Evolutionary conservation across 2,888 invertebrate species (phyloP).

Genomic region (Chrysolina haemoptera): DNA sequence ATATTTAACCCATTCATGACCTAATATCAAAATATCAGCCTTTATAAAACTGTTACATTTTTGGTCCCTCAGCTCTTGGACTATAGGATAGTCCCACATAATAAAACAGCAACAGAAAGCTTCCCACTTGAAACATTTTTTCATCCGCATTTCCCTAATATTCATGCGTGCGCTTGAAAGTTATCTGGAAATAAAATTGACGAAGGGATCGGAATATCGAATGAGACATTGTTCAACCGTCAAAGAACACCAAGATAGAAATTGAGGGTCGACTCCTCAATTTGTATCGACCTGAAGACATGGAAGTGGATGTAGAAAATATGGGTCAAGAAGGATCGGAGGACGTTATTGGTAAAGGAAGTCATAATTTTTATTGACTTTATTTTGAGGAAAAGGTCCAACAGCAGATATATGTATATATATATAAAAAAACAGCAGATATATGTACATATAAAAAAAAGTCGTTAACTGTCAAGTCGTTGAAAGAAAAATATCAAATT

Average conservation of each 20-base stretch:
- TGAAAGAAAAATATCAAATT: too few species aligned
- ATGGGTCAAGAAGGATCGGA: neutral
- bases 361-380: too few species aligned
- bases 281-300: constrained; percentile 6
- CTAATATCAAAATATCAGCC: too few species aligned
- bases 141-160: neutral
- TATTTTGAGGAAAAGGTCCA: too few species aligned
- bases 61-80: too few species aligned
- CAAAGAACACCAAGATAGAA: neutral
- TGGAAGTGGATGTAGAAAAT: neutral
- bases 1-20: too few species aligned
- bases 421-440: too few species aligned
- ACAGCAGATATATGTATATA: too few species aligned
- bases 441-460: too few species aligned
- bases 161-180: neutral
- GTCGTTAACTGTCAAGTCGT: too few species aligned
- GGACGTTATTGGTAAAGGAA: too few species aligned
- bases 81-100: neutral
- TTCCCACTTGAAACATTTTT: neutral
- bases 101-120: neutral
- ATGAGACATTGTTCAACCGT: constrained; percentile 1
- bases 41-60: too few species aligned
- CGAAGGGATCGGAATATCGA: neutral
- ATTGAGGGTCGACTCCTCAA: constrained; percentile 1
- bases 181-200: constrained; percentile 2